A percentile compares a stretch with the other conserved stretches of the same genome.
Conservation (phyloP, 2,888 invertebrate species). For the Drosophila anomelani region DNA sequence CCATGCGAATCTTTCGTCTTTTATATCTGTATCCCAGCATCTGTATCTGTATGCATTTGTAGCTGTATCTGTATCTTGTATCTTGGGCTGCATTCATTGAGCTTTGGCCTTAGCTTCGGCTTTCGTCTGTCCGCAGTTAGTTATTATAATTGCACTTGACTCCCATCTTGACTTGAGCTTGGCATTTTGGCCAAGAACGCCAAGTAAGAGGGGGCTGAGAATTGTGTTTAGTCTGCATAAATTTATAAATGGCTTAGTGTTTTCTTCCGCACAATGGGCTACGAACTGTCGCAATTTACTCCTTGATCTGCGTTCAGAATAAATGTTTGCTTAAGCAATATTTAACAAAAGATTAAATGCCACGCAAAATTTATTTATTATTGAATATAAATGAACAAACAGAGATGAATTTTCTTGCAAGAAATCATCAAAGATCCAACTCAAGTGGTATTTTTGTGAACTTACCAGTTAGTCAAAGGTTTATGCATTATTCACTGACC, state of each 20-base stretch:
- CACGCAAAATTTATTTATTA: constrained; percentile 1
- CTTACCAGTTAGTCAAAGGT: neutral
- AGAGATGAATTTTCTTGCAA: neutral
- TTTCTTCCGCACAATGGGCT: constrained; percentile 35
- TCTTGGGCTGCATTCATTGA: constrained; percentile 38
- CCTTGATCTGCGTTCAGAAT: constrained; percentile 27
- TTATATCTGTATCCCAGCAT: constrained; percentile 14
- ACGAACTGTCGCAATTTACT: constrained; percentile 26
- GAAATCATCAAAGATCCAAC: neutral
- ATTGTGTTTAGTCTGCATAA: constrained; percentile 40
- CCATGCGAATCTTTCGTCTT: constrained; percentile 27
- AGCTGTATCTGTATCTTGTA: neutral
- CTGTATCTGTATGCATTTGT: constrained; percentile 1
- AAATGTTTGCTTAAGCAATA: constrained; percentile 28
- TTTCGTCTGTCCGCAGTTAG: constrained; percentile 36
- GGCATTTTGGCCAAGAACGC: constrained; percentile 12
- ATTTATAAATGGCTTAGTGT: constrained; percentile 39
- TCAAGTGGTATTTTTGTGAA: neutral
- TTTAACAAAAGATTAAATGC: constrained; percentile 19
- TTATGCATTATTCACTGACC: neutral
- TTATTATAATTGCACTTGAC: constrained; percentile 51
- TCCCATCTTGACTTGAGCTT: constrained; percentile 28
- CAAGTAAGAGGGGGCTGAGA: constrained; percentile 5
- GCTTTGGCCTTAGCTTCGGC: constrained; percentile 22
- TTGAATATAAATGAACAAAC: neutral